Conservation (phyloP, 1,140 invertebrate genomes). For the Drosophila erecta region DNA sequence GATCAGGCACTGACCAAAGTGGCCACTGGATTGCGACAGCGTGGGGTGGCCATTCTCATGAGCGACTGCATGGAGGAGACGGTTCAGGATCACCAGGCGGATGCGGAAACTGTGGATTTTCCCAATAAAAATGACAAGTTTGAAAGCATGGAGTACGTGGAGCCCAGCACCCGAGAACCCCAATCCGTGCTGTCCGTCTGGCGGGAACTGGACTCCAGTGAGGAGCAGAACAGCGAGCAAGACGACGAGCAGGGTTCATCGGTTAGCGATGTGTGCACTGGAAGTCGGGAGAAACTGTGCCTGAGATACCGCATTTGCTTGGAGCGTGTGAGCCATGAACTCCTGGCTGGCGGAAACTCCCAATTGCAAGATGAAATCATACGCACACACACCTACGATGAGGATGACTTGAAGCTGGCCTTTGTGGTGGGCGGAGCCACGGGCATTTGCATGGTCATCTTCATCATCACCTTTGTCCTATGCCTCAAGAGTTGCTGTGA, state of each 20-base stretch:
- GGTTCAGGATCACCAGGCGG: constrained; percentile 11
- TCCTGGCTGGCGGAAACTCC: constrained; percentile 34
- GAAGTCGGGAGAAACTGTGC: constrained; percentile 64
- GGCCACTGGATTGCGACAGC: constrained; percentile 48
- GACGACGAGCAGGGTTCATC: constrained; percentile 39
- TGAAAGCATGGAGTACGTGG: constrained; percentile 55
- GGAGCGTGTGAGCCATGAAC: constrained; percentile 65
- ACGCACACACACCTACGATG: constrained; percentile 59
- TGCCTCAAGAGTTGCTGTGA: constrained; percentile 75
- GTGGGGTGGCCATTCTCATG: constrained; percentile 56
- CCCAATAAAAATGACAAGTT: constrained; percentile 13
- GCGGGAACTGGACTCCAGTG: constrained; percentile 64
- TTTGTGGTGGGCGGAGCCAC: constrained; percentile 71
- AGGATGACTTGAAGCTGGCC: constrained; percentile 71
- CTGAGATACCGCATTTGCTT: constrained; percentile 65
- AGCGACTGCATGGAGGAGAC: constrained; percentile 51
- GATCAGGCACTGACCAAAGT: constrained; percentile 60
- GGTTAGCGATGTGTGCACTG: constrained; percentile 60
- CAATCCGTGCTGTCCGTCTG: constrained; percentile 54
- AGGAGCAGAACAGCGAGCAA: constrained; percentile 15
- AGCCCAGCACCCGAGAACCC: constrained; percentile 31
- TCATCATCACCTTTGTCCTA: constrained; percentile 70
- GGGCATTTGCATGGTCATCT: constrained; percentile 75
- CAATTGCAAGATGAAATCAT: constrained; percentile 30
- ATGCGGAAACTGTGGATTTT: constrained; percentile 1